Conservation (phyloP, 2,888 invertebrate species). For the Clivina fossor region DNA sequence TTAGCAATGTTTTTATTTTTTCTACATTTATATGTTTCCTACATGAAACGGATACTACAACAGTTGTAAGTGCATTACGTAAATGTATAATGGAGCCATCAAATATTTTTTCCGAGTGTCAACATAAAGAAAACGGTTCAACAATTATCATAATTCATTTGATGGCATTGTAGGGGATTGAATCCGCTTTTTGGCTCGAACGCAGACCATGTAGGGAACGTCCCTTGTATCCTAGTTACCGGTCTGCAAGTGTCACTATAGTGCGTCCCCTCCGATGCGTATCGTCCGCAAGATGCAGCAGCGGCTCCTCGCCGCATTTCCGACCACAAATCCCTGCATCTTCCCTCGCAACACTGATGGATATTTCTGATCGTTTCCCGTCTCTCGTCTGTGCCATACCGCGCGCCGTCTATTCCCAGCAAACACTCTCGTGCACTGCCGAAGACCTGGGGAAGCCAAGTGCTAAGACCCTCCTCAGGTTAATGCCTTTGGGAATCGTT, state of each 20-base stretch:
- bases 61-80: constrained; percentile 18
- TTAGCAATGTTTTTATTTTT: no score
- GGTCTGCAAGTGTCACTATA: constrained; percentile 6
- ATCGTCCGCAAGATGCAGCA: constrained; percentile 24
- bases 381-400: constrained; percentile 6
- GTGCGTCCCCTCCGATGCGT: constrained; percentile 9
- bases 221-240: no score
- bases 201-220: no score
- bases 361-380: constrained; percentile 33
- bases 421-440: constrained; percentile 2
- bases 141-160: constrained; percentile 32
- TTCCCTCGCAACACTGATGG: constrained; percentile 27
- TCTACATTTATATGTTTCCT: no score
- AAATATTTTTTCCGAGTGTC: constrained; percentile 20
- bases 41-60: constrained; percentile 17
- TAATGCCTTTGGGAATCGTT: constrained; percentile 45
- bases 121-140: constrained; percentile 6
- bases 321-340: constrained; percentile 31
- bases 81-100: constrained; percentile 26
- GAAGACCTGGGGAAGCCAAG: not conserved
- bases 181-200: no score
- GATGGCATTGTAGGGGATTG: no score
- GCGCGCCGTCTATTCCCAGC: not conserved
- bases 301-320: constrained; percentile 33
- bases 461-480: constrained; percentile 41